Percentiles rank a stretch among this genome's conserved stretches.
Evolutionary conservation across 2,888 invertebrate genomes (phyloP).

Genomic region (Autographa gamma): DNA sequence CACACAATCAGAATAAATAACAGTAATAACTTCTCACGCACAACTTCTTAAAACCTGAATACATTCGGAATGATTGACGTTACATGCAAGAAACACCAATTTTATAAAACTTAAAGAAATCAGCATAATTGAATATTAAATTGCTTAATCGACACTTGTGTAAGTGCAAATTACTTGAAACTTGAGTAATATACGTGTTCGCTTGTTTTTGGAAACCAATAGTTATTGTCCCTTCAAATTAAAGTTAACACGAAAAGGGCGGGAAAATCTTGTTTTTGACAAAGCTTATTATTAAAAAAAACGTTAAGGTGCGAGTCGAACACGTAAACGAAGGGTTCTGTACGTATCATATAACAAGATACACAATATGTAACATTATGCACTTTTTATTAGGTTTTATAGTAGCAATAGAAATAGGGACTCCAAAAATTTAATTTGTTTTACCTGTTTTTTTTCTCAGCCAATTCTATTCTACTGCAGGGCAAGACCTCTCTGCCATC

Average conservation of each 20-base stretch:
- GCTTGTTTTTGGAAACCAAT: conserved; percentile 50
- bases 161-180: conserved; percentile 56
- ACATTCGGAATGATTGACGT: conserved; percentile 39
- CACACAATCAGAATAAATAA: not conserved
- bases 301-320: no score
- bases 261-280: not conserved
- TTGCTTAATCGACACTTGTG: conserved; percentile 60
- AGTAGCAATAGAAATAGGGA: no score
- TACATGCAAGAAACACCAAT: conserved; percentile 37
- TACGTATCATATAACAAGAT: no score
- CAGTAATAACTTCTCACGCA: not conserved
- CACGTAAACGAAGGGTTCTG: no score
- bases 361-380: no score
- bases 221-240: conserved; percentile 56
- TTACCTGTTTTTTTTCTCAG: no score
- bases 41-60: conserved; percentile 14
- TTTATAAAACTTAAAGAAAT: conserved; percentile 28
- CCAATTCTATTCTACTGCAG: no score
- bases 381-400: no score
- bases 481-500: no score
- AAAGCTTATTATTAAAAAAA: not conserved
- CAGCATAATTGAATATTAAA: conserved; percentile 52
- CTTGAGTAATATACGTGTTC: conserved; percentile 56
- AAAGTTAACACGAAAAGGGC: conserved; percentile 61
- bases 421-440: no score